Evolutionary conservation across 2,888 invertebrate species (phyloP), one percentile per base, ranked within the genome.

Genomic region (Lithodes maja): DNA sequence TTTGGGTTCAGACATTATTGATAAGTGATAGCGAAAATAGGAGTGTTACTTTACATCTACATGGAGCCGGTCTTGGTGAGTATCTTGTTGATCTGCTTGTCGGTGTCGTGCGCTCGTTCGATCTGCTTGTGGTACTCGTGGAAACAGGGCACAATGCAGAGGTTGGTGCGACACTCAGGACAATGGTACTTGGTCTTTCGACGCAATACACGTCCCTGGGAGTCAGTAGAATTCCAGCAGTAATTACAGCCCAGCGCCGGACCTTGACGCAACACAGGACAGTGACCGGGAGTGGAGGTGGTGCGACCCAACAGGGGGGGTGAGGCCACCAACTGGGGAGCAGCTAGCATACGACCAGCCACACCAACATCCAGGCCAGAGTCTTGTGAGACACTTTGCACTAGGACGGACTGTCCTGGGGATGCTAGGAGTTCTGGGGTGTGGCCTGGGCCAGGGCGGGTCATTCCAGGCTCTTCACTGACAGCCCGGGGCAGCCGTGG

Each of bases 101-200:
- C 90, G 3, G 90, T 86, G 61, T 91, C 91, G 61, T 91, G 90
- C 15, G 85, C 86, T 69, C 88, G 75, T 68, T 91, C 90, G 33
- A 91, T 91, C 84, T 90, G 91, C 69, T 86, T 90, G 75, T 91
- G 91, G 81, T 91, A 91, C 68, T 91, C 90, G 49, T 91, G 91
- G 69, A 90, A 91, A 78, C 91, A 91, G 12, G 91, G 91, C 52
- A 91, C 97, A 93, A 97, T 97, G 94, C 97, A 97, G 85, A 97
- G 95, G 94, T 97, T 97, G 91, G 97, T 97, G 94, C 97, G 96
- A 94, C 97, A 97, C 93, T 97, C 97, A 0, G 97, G 97, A 94
- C 97, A 97, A 93, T 97, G 97, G 94, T 97, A 97, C 94, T 97
- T 97, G 1, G 97, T 97, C 94, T 97, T 97, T 90, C 97, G 95